These are phyloP conservation scores for Apoderus coryli DNA, from an alignment of 2,888 invertebrate species.

Conservation along the genomic window DNA sequence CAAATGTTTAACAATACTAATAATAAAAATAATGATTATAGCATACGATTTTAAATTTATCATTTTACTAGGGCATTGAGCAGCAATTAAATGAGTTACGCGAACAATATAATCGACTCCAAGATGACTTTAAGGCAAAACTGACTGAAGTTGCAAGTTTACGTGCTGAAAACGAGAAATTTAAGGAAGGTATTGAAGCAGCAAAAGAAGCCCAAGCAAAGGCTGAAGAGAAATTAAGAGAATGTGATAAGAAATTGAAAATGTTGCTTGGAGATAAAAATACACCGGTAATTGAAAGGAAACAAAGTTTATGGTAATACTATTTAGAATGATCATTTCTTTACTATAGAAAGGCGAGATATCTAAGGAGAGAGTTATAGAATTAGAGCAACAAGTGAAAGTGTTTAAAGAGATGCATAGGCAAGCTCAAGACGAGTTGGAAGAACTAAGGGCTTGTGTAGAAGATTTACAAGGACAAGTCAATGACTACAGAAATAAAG, in stretches of 20 bases:
- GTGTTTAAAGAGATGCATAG: conserved; percentile 39
- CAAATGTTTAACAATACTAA: too few species aligned
- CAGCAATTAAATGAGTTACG: conserved; percentile 42
- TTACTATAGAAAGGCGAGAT: too few species aligned
- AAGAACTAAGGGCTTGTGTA: conserved; percentile 39
- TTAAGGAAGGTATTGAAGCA: conserved; percentile 32
- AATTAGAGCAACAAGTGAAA: conserved; percentile 40
- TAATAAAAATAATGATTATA: too few species aligned
- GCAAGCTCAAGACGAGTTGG: conserved; percentile 46
- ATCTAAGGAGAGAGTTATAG: conserved; percentile 48
- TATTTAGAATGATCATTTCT: too few species aligned
- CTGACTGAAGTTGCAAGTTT: conserved; percentile 47
- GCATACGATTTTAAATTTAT: too few species aligned
- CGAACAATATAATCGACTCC: conserved; percentile 45
- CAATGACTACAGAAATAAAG: conserved; percentile 55
- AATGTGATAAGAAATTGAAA: conserved; percentile 39
- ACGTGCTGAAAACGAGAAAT: conserved; percentile 36
- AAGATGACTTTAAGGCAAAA: conserved; percentile 54
- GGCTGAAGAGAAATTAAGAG: conserved; percentile 43
- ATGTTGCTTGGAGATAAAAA: conserved; percentile 30
- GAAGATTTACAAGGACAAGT: conserved; percentile 52
- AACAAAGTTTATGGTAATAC: too few species aligned
- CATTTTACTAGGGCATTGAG: too few species aligned
- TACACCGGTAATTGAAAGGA: conserved; percentile 15
- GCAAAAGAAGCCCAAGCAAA: conserved; percentile 36